Conservation (phyloP, 2,888 invertebrate genomes). For the Athalia rosae region DNA sequence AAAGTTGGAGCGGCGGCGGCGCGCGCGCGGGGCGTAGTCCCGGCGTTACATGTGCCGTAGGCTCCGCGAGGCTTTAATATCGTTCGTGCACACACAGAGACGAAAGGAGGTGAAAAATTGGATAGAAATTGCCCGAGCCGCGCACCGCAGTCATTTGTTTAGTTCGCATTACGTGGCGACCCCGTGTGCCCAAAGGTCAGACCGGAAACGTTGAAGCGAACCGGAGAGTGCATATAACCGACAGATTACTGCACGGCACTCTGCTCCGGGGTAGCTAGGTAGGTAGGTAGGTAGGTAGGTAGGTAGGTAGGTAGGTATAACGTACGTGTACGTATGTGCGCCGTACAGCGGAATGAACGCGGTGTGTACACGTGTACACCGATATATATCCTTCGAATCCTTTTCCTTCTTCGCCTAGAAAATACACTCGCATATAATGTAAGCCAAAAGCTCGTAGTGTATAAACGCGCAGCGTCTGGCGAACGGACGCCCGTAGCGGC, state of each 20-base stretch:
- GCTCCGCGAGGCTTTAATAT: conserved; percentile 29
- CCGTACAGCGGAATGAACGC: too few relatives aligned
- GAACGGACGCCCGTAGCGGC: not conserved
- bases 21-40: conserved; percentile 26
- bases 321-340: too few relatives aligned
- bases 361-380: not conserved
- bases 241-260: conserved; percentile 53
- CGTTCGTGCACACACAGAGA: conserved; percentile 47
- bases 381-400: conserved; percentile 37
- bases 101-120: too few relatives aligned
- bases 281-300: too few relatives aligned
- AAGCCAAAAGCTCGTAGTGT: not conserved
- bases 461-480: not conserved
- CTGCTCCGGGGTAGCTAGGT: not conserved
- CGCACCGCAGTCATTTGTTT: conserved; percentile 58
- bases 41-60: too few relatives aligned
- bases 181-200: conserved; percentile 57
- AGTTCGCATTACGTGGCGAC: conserved; percentile 61
- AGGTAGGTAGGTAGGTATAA: too few relatives aligned
- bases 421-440: too few relatives aligned
- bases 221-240: conserved; percentile 49
- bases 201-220: conserved; percentile 60
- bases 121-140: not conserved
- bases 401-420: too few relatives aligned
- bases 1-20: conserved; percentile 2